Evolutionary conservation across 1,140 invertebrate species (phyloP).

Genomic region (Mactra quadrangularis): DNA sequence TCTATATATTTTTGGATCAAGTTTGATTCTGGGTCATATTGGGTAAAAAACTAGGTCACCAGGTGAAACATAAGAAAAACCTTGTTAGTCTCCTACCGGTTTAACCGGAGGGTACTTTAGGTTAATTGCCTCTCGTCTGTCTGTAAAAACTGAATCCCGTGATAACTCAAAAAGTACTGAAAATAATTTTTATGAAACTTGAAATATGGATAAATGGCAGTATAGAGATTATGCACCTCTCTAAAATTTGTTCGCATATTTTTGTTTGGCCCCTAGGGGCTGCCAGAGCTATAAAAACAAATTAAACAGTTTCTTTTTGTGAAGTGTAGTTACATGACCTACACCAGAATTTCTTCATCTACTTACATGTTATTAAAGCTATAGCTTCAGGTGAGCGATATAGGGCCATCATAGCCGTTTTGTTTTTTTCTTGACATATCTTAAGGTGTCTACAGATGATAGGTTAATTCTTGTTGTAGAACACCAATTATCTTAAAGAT

Average conservation of each 20-base stretch:
- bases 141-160: constrained; percentile 19
- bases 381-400: constrained; percentile 10
- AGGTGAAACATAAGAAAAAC: too few relatives aligned
- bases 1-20: too few relatives aligned
- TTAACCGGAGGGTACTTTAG: constrained; percentile 4
- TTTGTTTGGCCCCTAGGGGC: constrained; percentile 19
- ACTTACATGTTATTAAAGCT: constrained; percentile 23
- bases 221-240: constrained; percentile 26
- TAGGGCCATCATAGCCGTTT: too few relatives aligned
- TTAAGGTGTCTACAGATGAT: constrained; percentile 22
- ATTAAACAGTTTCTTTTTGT: constrained; percentile 24
- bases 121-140: constrained; percentile 7
- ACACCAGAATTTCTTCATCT: constrained; percentile 16
- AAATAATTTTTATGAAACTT: constrained; percentile 45
- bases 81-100: too few relatives aligned
- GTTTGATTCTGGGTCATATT: too few relatives aligned
- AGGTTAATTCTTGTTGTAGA: constrained; percentile 23
- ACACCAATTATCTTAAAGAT: constrained; percentile 17
- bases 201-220: constrained; percentile 34
- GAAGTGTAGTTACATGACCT: constrained; percentile 18
- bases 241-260: constrained; percentile 23
- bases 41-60: too few relatives aligned
- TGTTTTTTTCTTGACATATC: constrained; percentile 24
- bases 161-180: constrained; percentile 23
- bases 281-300: constrained; percentile 22